Evolutionary conservation across 2,797 vertebrate species (phyloP).

Genomic region (Oreochromis mossambicus): DNA sequence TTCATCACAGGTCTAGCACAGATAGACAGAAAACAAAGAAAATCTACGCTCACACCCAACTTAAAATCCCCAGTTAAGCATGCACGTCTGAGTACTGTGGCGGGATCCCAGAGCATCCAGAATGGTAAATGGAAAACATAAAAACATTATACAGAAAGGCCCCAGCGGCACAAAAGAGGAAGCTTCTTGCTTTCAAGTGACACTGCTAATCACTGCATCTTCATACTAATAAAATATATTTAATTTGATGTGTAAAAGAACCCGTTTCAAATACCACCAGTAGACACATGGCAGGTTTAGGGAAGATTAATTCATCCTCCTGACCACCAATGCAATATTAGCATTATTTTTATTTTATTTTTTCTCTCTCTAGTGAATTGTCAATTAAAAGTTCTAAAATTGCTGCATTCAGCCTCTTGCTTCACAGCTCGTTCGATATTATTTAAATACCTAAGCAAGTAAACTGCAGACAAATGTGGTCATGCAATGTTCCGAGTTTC

Average conservation of each 20-base stretch:
- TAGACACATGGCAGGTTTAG: background rate
- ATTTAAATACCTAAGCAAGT: background rate
- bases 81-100: background rate
- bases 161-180: background rate
- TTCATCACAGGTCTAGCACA: background rate
- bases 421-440: background rate
- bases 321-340: background rate
- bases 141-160: background rate
- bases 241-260: background rate
- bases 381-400: background rate
- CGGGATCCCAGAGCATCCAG: background rate
- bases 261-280: rapidly evolving
- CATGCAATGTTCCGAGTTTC: background rate
- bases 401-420: background rate
- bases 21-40: background rate
- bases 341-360: background rate
- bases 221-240: background rate
- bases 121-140: background rate
- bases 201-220: background rate
- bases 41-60: background rate
- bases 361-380: background rate
- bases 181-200: background rate
- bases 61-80: background rate
- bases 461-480: background rate
- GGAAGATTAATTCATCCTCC: background rate